Base-by-base conservation (phyloP, 2,113 vertebrate genomes). In the Narcine bancroftii region DNA sequence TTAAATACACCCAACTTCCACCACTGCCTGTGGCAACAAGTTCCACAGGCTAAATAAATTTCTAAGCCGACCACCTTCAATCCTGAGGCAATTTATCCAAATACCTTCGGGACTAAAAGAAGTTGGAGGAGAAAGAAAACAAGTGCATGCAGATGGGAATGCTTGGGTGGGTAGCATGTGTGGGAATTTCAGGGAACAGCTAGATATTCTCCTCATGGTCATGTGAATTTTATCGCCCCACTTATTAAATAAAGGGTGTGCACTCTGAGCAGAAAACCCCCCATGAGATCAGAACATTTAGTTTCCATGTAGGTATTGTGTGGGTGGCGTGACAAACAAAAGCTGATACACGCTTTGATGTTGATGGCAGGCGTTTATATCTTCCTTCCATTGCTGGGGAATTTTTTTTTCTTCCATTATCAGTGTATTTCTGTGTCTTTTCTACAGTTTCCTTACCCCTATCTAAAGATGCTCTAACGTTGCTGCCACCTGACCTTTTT, bases 351-450 rank as follows among this genome's bases (percentile, higher is more conserved):
- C 69, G 21, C 63, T 91, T 91, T 91, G 89, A 91, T 91, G 39
- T 91, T 26, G 89, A 91, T 42, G 29, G 3, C 47, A 69, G 66
- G 89, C 63, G 69, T 69, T 91, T 36, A 39, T 65, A 91, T 65
- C 63, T 91, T 69, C 89, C 39, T 71, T 71, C 65, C 71, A 65
- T 47, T 91, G 63, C 65, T 91, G 89, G 89, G 89, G 89, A 91
- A 91, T 71, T 89, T 69, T 91, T 89, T 89, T 91, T 91, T 66
- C 85, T 89, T 91, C 89, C 89, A 91, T 91, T 91, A 47, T 47
- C 89, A 69, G 33, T 65, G 45, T 56, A 69, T 91, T 91, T 91
- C 39, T 42, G 42, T 39, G 24, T 26, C 42, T 0, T 24, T 91
- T 91, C 65, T 91, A 91, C 2, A 13, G 45, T 91, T 91, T 63